Evolutionary conservation across 2,888 invertebrate species (phyloP), one percentile per base, ranked within the genome.

Genomic region (Synergus gifuensis): DNA sequence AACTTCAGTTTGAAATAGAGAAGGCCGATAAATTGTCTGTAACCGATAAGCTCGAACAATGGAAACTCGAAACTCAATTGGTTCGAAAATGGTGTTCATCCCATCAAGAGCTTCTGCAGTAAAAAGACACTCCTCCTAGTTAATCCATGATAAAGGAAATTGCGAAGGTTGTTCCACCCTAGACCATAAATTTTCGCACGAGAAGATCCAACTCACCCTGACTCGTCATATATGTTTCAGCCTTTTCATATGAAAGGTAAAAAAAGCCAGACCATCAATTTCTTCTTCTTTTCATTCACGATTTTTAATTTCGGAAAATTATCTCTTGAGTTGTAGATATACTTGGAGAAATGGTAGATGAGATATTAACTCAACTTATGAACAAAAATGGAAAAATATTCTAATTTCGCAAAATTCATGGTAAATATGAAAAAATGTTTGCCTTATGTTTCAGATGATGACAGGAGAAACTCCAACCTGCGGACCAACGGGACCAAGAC

Each of bases 401-500:
- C 2, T 28, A 28, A 46, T 46, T 46, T 46, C 14, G 84, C 1
- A 1, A 36, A 22, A 36, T 16, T 63, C 11, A 4, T 12, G 4
- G 18, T 44, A 46, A 54, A 49, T 82, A 60, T 82, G 76, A 82
- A 49, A 0, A 49, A 49, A 49, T n/a, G 5, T 49, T 16, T 49
- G 7, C 9, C 54, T 78, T 79, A 40, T 86, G 87, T 91, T 90
- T 79, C 94, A 94, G 94, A 94, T 92, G 93, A 93, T 86, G 94
- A 93, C 90, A 93, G 93, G 88, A 93, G 93, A 90, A 93, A 93
- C 91, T 93, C 94, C 88, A 94, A 94, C 92, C 92, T 94, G 89
- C 93, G 94, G 89, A 94, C 93, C 89, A 94, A 94, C 92, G 94
- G 94, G 93, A 94, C 94, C 91, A 94, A 94, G 90, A 89, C 92